These are phyloP conservation scores for Acipenser oxyrinchus DNA, from an alignment of 2,797 vertebrate species.

Conservation along the genomic window DNA sequence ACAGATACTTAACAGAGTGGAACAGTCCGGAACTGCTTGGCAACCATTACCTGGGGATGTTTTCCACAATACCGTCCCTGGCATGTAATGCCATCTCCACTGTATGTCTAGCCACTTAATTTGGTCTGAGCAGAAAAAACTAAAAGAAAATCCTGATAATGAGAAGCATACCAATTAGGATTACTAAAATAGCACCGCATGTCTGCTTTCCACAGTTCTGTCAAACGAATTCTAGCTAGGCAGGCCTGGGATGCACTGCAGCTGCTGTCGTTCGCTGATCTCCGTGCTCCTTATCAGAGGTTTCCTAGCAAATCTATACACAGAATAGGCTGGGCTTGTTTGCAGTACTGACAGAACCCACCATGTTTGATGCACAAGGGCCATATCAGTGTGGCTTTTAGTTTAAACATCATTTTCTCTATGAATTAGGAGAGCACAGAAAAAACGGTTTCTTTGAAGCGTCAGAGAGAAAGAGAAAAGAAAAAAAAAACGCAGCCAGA, in stretches of 20 bases:
- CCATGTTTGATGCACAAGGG: constrained; percentile 4
- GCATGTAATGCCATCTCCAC: too few species aligned
- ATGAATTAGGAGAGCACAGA: constrained; percentile 9
- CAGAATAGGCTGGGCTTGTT: constrained; percentile 31
- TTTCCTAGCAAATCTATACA: constrained; percentile 24
- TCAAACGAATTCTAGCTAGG: constrained; percentile 9
- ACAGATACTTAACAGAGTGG: too few species aligned
- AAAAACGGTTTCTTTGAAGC: neutral
- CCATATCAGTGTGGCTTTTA: constrained; percentile 5
- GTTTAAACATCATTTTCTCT: constrained; percentile 5
- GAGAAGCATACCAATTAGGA: constrained; percentile 58
- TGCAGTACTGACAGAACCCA: constrained; percentile 36
- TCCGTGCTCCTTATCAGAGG: constrained; percentile 4
- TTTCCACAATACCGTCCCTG: too few species aligned
- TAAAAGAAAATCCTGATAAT: constrained; percentile 13
- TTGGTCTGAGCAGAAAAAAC: neutral
- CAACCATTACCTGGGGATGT: too few species aligned
- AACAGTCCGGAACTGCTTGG: too few species aligned
- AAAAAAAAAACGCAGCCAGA: too few species aligned
- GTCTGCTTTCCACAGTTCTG: constrained; percentile 7
- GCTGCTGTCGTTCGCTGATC: constrained; percentile 9
- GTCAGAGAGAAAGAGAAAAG: too few species aligned
- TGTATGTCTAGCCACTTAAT: too few species aligned
- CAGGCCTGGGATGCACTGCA: neutral
- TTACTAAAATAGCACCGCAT: constrained; percentile 22